Conservation (phyloP, 37 sponge, comb jelly and placozoan genomes). For the Petrosia ficiformis region DNA sequence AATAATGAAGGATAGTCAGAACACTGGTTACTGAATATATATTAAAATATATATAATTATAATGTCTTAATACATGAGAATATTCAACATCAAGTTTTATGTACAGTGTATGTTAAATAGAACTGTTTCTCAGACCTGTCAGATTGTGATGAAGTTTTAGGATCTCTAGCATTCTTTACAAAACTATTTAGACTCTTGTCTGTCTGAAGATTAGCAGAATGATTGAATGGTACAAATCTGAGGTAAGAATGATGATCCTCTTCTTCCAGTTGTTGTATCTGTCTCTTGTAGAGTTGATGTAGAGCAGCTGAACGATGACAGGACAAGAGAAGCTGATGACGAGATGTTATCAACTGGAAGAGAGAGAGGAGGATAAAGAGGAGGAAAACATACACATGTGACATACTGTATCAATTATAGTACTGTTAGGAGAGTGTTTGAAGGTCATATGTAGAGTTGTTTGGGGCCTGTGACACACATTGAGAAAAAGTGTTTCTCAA, state of each 20-base stretch:
- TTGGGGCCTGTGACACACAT: too few species aligned
- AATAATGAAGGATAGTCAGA: too few species aligned
- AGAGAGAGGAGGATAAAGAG: background rate
- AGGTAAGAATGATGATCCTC: constrained; percentile 64
- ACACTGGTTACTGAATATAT: too few species aligned
- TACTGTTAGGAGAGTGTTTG: background rate
- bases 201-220: constrained; percentile 15
- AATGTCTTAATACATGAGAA: too few species aligned
- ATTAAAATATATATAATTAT: too few species aligned
- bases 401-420: too few species aligned
- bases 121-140: too few species aligned
- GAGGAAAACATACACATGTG: too few species aligned
- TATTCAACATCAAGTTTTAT: too few species aligned
- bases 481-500: too few species aligned
- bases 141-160: constrained; percentile 9
- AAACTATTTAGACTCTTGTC: constrained; percentile 37
- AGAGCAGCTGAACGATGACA: constrained; percentile 33
- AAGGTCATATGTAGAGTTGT: too few species aligned
- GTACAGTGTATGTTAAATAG: too few species aligned
- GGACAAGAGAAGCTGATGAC: constrained; percentile 43
- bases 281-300: constrained; percentile 31
- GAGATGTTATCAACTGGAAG: constrained; percentile 18
- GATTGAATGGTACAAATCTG: constrained; percentile 51
- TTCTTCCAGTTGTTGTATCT: constrained; percentile 22
- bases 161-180: constrained; percentile 13